A percentile compares a stretch with the other conserved stretches of the same genome.
Conservation (phyloP, 2,888 invertebrate genomes). For the Xestia xanthographa region DNA sequence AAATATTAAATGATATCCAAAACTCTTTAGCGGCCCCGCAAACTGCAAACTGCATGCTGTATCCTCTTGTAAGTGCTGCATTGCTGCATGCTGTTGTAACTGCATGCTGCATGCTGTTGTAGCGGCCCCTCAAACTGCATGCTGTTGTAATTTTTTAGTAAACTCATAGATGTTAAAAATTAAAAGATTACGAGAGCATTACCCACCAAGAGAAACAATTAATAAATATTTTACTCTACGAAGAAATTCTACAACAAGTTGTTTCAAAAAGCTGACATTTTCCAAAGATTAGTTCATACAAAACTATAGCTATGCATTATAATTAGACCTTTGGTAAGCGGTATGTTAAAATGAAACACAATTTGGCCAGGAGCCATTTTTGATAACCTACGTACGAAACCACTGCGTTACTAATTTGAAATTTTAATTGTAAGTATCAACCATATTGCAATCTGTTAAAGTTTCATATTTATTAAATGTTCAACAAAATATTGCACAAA, state of each 20-base stretch:
- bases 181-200: not conserved
- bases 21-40: not conserved
- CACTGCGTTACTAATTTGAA: slow-evolving; percentile 40
- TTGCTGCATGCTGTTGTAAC: no score
- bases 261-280: not conserved
- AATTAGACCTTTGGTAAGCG: slow-evolving; percentile 50
- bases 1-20: not conserved
- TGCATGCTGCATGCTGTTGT: not conserved
- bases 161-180: not conserved
- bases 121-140: no score
- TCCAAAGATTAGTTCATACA: not conserved
- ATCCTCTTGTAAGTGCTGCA: no score
- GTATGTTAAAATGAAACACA: slow-evolving; percentile 52
- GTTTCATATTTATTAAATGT: not conserved
- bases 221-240: not conserved
- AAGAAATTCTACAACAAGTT: not conserved
- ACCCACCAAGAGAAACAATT: not conserved
- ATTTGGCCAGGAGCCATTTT: slow-evolving; percentile 60
- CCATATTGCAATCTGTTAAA: not conserved
- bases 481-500: not conserved
- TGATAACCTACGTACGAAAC: slow-evolving; percentile 55
- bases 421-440: slow-evolving; percentile 18
- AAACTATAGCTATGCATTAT: slow-evolving; percentile 24
- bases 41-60: not conserved
- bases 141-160: not conserved